phyloP scores from a whole-genome alignment of 2,113 vertebrate species.

The Lutjanus erythropterus region DNA sequence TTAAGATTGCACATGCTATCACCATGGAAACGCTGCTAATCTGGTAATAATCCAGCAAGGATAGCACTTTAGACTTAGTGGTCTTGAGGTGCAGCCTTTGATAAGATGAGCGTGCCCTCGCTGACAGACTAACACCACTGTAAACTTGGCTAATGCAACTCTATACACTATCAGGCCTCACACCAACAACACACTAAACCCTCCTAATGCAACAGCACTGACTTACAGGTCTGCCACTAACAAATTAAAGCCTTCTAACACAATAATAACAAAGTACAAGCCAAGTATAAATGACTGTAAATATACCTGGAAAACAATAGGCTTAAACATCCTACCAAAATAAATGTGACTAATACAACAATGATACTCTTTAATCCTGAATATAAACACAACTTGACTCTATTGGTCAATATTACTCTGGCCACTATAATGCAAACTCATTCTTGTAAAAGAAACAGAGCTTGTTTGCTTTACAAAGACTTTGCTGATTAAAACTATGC shows the following conservation, averaged over 20 bases:
- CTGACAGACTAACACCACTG: conserved; percentile 39
- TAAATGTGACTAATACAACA: conserved; percentile 25
- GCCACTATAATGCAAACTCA: neutral
- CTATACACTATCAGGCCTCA: conserved; percentile 28
- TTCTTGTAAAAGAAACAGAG: neutral
- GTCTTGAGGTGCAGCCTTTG: conserved; percentile 41
- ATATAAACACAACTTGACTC: conserved; percentile 15
- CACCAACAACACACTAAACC: conserved; percentile 42
- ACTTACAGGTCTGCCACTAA: conserved; percentile 5
- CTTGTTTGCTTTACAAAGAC: neutral
- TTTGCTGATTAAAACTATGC: neutral
- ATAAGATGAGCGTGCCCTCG: conserved; percentile 20
- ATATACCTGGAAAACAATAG: conserved; percentile 29
- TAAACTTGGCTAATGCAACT: conserved; percentile 43
- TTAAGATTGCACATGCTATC: conserved; percentile 54
- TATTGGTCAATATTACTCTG: neutral
- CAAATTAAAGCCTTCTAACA: conserved; percentile 17
- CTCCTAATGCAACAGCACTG: conserved; percentile 35
- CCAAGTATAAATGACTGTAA: conserved; percentile 8
- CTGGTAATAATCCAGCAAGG: conserved; percentile 67
- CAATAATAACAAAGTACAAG: conserved; percentile 24
- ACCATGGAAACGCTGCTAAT: conserved; percentile 65
- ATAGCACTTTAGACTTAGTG: conserved; percentile 8
- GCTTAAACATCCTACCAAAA: conserved; percentile 15
- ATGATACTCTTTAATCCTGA: conserved; percentile 3